phyloP scores from a whole-genome alignment of 2,797 vertebrate genomes.

The Arrhamphus sclerolepis region DNA sequence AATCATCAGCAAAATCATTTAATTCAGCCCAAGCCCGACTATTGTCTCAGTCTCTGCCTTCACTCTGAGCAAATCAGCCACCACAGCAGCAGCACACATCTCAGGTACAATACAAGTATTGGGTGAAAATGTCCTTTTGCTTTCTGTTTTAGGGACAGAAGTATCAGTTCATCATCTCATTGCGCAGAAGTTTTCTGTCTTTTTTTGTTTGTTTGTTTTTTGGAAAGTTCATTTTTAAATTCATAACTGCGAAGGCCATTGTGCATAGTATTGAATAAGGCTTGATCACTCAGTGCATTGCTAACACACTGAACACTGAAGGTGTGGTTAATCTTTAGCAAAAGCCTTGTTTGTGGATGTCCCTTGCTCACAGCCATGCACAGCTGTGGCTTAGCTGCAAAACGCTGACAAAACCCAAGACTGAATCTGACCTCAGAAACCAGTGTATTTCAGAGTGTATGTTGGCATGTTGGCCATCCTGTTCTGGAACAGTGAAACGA shows the following conservation, averaged over 20 bases:
- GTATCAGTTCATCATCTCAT: constrained; percentile 48
- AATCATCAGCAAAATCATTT: constrained; percentile 85
- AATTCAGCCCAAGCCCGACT: constrained; percentile 77
- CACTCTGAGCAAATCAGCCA: constrained; percentile 69
- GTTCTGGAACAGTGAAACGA: constrained; percentile 59
- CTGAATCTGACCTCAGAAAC: constrained; percentile 45
- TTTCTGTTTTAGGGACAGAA: constrained; percentile 15
- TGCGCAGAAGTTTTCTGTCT: constrained; percentile 24
- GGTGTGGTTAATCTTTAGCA: constrained; percentile 16
- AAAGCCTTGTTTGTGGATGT: constrained; percentile 34
- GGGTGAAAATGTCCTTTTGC: constrained; percentile 29
- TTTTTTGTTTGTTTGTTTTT: not conserved
- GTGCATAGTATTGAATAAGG: constrained; percentile 7
- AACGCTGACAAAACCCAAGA: constrained; percentile 47
- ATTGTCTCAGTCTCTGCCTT: constrained; percentile 77
- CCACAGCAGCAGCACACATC: constrained; percentile 64
- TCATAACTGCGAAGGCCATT: constrained; percentile 1
- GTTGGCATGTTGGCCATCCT: constrained; percentile 50
- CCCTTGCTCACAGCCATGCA: constrained; percentile 10
- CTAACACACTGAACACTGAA: constrained; percentile 12
- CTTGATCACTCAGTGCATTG: constrained; percentile 31
- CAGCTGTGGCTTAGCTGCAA: constrained; percentile 20
- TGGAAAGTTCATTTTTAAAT: constrained; percentile 24
- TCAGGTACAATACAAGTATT: constrained; percentile 54
- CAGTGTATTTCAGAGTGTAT: constrained; percentile 42